Evolutionary conservation across 2,888 invertebrate genomes (phyloP).

Genomic region (Caenorhabditis sp.): DNA sequence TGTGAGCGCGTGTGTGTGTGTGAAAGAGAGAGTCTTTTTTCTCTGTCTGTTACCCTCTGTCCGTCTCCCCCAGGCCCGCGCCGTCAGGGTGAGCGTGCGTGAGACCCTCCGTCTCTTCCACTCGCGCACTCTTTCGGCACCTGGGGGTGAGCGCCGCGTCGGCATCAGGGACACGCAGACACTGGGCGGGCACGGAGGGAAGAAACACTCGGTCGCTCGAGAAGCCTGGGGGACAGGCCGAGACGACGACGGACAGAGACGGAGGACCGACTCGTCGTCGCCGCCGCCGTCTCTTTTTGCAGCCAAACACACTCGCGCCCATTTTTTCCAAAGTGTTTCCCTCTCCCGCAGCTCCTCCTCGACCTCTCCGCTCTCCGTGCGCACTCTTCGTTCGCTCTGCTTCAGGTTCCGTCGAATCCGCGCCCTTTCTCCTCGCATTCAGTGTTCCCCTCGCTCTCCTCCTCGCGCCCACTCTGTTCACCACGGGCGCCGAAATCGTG

Average conservation of each 20-base stretch:
- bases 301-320: constrained; percentile 6
- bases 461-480: constrained; percentile 1
- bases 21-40: constrained; percentile 11
- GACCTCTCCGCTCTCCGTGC: not conserved
- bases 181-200: constrained; percentile 5
- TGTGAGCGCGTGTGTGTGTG: constrained; percentile 23
- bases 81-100: constrained; percentile 20
- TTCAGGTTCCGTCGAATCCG: constrained; percentile 4
- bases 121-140: constrained; percentile 4
- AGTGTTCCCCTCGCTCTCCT: not conserved
- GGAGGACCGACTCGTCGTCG: not conserved
- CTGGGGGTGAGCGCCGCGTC: constrained; percentile 40
- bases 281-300: constrained; percentile 3
- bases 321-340: constrained; percentile 28
- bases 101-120: constrained; percentile 9
- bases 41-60: constrained; percentile 16
- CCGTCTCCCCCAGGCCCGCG: constrained; percentile 40
- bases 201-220: constrained; percentile 14
- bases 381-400: not conserved
- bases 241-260: constrained; percentile 4
- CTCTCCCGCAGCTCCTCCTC: not conserved
- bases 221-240: constrained; percentile 8
- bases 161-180: constrained; percentile 13
- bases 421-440: not conserved
- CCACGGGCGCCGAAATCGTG: constrained; percentile 17